Base-by-base conservation (phyloP, 2,888 invertebrate genomes). In the Hylaea fasciaria region DNA sequence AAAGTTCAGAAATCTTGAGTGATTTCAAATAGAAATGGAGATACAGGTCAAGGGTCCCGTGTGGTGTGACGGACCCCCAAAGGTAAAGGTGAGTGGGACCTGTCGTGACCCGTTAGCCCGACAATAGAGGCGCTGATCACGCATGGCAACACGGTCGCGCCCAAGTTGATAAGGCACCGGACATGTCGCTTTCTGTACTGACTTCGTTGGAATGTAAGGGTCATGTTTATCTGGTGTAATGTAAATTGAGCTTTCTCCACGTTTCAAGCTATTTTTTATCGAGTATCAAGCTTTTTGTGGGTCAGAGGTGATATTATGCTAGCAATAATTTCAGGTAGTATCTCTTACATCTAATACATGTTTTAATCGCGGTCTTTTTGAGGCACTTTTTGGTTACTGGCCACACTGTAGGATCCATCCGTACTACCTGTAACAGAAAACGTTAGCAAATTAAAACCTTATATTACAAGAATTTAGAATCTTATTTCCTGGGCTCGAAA, bases 101-200 rank as follows among this genome's bases (percentile, higher is more conserved):
- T 57, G 44, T 50, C 46, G 43, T 49, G 59, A 63, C 52, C 76
- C 70, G 69, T 66, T 68, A 67, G 57, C 48, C 58, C 53, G 53
- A 78, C 79, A 81, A 81, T 73, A 69, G 75, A 56, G 62, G 74
- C 70, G 71, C 66, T 75, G 78, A 78, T 78, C 74, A 79, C 67
- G 71, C 69, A 54, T 64, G 65, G 56, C 58, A 65, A 65, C 62
- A 63, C 53, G 22, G 46, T 28, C 1, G 9, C 41, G 17, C 46
- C 59, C 55, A 51, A 32, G 28, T 16, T 59, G 16, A 44, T n/a
- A 11, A 39, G 53, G 13, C 41, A 41, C 44, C 16, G 2, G 35
- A 32, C 39, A 16, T 13, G 0, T 13, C 17, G 7, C 41, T 29
- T 28, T 47, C 52, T 37, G 17, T 43, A 28, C 28, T 1, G 7